Conservation (phyloP, 2,888 invertebrate genomes). For the Xestia rhomboidea region DNA sequence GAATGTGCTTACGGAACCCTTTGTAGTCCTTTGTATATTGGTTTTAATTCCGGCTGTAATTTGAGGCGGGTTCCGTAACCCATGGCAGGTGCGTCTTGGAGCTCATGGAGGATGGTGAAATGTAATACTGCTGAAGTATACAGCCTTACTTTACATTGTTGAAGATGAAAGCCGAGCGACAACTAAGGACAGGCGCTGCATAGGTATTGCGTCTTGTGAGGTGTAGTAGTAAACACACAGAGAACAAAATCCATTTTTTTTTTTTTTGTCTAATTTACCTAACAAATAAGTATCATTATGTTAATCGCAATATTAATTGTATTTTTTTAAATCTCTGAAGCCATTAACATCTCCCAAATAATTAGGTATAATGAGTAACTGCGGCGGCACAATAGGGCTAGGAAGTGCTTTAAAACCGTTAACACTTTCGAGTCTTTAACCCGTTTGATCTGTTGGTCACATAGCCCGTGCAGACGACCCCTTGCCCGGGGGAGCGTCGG, state of each 20-base stretch:
- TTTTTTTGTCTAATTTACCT: no score
- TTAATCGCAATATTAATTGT: no score
- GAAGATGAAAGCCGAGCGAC: not conserved
- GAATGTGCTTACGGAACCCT: slow-evolving; percentile 10
- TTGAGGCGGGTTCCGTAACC: not conserved
- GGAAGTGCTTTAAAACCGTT: not conserved
- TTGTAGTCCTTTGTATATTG: slow-evolving; percentile 10
- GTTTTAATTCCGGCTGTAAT: slow-evolving; percentile 23
- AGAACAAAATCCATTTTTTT: no score
- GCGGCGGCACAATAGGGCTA: not conserved
- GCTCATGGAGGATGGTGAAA: not conserved
- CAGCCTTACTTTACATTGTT: not conserved
- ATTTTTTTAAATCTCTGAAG: no score
- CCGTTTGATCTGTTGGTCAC: slow-evolving; percentile 5
- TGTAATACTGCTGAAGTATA: not conserved
- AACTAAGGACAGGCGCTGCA: no score
- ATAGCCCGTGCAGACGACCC: not conserved
- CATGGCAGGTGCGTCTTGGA: not conserved
- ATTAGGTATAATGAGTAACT: not conserved
- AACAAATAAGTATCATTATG: no score
- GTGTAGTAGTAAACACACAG: not conserved
- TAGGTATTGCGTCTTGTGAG: no score
- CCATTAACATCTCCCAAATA: not conserved
- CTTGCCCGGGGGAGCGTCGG: slow-evolving; percentile 1
- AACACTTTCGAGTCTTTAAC: not conserved